Evolutionary conservation across 2,113 vertebrate species (phyloP).

Genomic region (Baryphthengus martii): DNA sequence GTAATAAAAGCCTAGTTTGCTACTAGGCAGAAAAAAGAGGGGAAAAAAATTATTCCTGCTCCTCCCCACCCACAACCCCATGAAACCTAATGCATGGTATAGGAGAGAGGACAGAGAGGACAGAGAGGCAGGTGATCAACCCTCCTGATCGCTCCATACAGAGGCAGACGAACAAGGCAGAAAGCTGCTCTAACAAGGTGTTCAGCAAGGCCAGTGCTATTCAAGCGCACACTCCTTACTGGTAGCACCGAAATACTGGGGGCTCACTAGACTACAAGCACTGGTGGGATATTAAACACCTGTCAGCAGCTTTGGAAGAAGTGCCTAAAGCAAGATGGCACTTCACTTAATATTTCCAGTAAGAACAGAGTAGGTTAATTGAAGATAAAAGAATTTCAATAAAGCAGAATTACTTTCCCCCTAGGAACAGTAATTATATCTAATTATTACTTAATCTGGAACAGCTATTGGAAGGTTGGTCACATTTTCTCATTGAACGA

Average conservation of each 20-base stretch:
- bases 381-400: conserved; percentile 55
- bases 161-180: accelerated
- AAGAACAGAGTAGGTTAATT: conserved; percentile 32
- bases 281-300: background rate
- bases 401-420: conserved; percentile 20
- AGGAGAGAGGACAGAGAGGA: background rate
- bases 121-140: background rate
- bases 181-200: background rate
- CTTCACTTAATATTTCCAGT: background rate
- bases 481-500: background rate
- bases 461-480: conserved; percentile 30
- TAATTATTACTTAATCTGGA: conserved; percentile 59
- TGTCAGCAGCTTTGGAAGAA: background rate
- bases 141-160: accelerated
- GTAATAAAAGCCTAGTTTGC: background rate
- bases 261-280: background rate
- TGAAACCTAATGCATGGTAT: background rate
- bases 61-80: background rate
- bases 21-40: background rate
- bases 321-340: background rate
- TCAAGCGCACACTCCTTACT: accelerated
- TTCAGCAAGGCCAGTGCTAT: background rate
- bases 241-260: accelerated
- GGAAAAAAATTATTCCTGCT: accelerated
- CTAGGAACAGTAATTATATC: conserved; percentile 43